These are phyloP conservation scores for Salminus brasiliensis DNA, from an alignment of 2,113 vertebrate species.

Conservation along the genomic window DNA sequence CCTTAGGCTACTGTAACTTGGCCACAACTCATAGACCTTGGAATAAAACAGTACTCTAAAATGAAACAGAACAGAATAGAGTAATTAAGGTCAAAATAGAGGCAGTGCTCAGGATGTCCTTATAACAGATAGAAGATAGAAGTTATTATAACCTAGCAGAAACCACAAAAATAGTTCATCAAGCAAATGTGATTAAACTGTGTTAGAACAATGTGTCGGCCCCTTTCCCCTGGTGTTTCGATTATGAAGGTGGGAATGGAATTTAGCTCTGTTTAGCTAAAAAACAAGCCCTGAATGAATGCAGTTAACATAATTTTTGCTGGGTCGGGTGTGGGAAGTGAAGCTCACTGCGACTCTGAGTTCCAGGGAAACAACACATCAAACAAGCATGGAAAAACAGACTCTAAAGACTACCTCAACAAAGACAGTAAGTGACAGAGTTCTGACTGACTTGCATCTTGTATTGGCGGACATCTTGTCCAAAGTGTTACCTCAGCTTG, in stretches of 20 bases:
- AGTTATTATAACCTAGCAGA: background rate
- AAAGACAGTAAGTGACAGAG: conserved; percentile 58
- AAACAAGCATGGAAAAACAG: conserved; percentile 44
- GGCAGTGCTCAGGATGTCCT: background rate
- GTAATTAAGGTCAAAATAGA: conserved; percentile 1
- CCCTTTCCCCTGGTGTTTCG: background rate
- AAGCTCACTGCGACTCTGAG: background rate
- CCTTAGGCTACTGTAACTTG: background rate
- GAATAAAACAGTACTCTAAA: conserved; percentile 18
- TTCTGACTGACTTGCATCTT: conserved; percentile 52
- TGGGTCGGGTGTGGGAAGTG: background rate
- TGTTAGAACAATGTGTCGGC: background rate
- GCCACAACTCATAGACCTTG: conserved; percentile 15
- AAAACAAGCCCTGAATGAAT: background rate
- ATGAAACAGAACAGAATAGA: background rate
- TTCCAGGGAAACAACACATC: conserved; percentile 21
- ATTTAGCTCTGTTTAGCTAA: background rate
- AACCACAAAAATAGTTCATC: background rate
- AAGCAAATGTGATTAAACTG: background rate
- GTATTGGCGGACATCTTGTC: conserved; percentile 62
- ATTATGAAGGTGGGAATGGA: background rate
- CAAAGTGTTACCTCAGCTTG: conserved; percentile 60
- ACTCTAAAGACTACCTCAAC: conserved; percentile 42
- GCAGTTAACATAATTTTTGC: background rate
- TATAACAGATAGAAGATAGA: background rate